phyloP scores from a whole-genome alignment of 2,888 invertebrate species.

The Pantelozetes paolii region DNA sequence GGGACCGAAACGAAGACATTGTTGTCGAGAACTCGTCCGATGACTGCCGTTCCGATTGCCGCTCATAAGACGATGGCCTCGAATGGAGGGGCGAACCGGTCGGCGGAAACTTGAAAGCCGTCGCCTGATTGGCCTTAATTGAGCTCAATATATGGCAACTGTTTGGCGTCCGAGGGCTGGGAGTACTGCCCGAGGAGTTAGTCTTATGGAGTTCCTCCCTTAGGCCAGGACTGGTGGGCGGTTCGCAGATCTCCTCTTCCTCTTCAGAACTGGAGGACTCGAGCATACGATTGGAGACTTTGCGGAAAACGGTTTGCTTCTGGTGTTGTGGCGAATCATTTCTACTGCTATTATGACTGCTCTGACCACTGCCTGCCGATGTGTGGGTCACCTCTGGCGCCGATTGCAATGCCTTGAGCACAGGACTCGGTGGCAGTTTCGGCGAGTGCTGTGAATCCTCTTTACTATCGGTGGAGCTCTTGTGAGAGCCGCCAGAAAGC shows the following conservation, averaged over 20 bases:
- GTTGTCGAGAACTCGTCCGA: constrained; percentile 41
- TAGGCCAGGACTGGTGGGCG: background rate
- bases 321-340: constrained; percentile 25
- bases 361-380: constrained; percentile 1
- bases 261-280: constrained; percentile 43
- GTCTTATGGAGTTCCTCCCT: background rate
- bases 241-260: constrained; percentile 30
- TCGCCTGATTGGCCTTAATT: constrained; percentile 35
- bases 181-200: constrained; percentile 21
- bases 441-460: constrained; percentile 29
- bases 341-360: background rate
- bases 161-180: constrained; percentile 39
- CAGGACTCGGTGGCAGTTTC: constrained; percentile 38
- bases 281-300: constrained; percentile 36
- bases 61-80: background rate
- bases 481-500: background rate
- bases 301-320: constrained; percentile 21
- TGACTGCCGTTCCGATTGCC: constrained; percentile 23
- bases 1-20: constrained; percentile 39
- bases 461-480: background rate
- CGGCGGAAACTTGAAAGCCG: constrained; percentile 42
- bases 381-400: background rate
- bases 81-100: constrained; percentile 30
- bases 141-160: constrained; percentile 37
- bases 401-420: constrained; percentile 30